phyloP scores from a whole-genome alignment of 2,888 invertebrate genomes.

The Chymomyza caudatula region DNA sequence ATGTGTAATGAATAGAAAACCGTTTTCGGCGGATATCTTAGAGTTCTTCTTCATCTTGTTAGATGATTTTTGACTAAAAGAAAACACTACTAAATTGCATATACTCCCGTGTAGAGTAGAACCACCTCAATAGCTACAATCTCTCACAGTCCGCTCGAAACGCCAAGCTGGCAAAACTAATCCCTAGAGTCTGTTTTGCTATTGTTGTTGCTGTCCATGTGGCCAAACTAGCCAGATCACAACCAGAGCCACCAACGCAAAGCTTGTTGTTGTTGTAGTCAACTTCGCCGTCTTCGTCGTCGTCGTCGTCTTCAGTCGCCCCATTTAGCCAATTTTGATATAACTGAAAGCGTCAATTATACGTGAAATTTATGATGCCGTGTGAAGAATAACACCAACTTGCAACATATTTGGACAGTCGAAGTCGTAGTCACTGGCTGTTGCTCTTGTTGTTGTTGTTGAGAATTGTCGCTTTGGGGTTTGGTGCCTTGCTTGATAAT shows the following conservation, averaged over 20 bases:
- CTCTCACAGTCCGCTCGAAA: background rate
- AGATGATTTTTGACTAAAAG: background rate
- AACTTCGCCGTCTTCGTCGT: constrained; percentile 19
- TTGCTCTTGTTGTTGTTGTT: constrained; percentile 24
- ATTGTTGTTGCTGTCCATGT: constrained; percentile 4
- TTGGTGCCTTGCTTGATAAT: constrained; percentile 50
- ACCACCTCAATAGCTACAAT: constrained; percentile 13
- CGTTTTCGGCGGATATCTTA: too few relatives aligned
- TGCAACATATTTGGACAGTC: constrained; percentile 72
- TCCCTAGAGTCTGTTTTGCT: constrained; percentile 50
- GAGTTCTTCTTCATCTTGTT: too few relatives aligned
- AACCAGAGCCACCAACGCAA: constrained; percentile 63
- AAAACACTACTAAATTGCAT: too few relatives aligned
- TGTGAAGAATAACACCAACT: constrained; percentile 75
- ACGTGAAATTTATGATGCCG: constrained; percentile 77
- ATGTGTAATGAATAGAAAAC: too few relatives aligned
- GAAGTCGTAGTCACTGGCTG: constrained; percentile 7
- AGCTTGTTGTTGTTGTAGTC: constrained; percentile 23
- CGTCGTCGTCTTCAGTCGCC: constrained; percentile 33
- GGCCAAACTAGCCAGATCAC: constrained; percentile 21
- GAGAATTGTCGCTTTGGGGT: constrained; percentile 62
- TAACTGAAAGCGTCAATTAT: constrained; percentile 77
- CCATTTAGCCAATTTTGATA: constrained; percentile 72
- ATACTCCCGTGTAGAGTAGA: constrained; percentile 5
- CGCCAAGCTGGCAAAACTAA: constrained; percentile 33